phyloP scores from a whole-genome alignment of 2,888 invertebrate genomes.

The Ectemnius lituratus region DNA sequence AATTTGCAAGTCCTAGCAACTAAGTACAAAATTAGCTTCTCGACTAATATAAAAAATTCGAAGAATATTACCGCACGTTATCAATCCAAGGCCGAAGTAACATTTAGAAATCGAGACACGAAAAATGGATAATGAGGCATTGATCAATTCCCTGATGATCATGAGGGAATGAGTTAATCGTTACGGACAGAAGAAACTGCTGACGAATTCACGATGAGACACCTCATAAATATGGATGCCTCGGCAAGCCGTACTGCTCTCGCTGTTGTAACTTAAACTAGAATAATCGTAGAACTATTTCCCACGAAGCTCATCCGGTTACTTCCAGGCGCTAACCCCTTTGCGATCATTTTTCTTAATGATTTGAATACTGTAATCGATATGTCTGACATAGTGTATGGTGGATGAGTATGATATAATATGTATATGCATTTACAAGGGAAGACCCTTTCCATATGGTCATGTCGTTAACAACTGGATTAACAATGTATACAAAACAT shows the following conservation, averaged over 20 bases:
- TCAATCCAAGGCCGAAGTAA: no score
- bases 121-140: constrained; percentile 33
- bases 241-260: constrained; percentile 18
- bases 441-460: no score
- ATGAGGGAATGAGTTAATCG: constrained; percentile 62
- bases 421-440: no score
- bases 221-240: constrained; percentile 60
- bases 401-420: no score
- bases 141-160: constrained; percentile 62
- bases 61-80: no score
- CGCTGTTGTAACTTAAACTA: constrained; percentile 50
- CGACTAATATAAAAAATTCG: constrained; percentile 35
- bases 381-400: no score
- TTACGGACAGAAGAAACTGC: constrained; percentile 55
- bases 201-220: constrained; percentile 47
- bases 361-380: no score
- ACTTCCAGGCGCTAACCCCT: background rate
- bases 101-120: constrained; percentile 35
- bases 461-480: no score
- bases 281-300: constrained; percentile 50
- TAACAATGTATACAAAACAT: no score
- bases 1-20: constrained; percentile 35
- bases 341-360: no score
- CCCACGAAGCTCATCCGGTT: constrained; percentile 33
- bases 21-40: background rate